These are phyloP conservation scores for Lymantria dispar DNA, from an alignment of 2,888 invertebrate species.

Conservation along the genomic window DNA sequence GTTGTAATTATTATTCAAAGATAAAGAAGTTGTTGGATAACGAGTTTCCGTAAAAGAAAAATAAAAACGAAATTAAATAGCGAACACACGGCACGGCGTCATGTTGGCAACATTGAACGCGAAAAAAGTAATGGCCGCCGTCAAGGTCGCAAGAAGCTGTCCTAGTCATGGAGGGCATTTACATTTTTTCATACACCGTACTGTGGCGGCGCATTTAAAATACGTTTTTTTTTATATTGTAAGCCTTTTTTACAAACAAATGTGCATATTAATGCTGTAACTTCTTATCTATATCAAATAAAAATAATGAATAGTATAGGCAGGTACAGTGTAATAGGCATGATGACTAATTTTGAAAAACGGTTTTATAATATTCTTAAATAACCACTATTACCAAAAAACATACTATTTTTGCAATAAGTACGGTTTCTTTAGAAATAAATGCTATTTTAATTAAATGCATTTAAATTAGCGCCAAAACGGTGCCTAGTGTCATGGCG, in stretches of 20 bases:
- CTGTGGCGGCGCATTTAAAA: conserved; percentile 51
- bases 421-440: too few species aligned
- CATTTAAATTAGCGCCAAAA: too few species aligned
- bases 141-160: conserved; percentile 80
- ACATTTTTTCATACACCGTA: conserved; percentile 68
- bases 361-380: too few species aligned
- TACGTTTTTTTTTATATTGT: conserved; percentile 25
- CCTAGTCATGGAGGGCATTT: conserved; percentile 79
- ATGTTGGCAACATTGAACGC: conserved; percentile 77
- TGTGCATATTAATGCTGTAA: neutral
- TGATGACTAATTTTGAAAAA: too few species aligned
- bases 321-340: too few species aligned
- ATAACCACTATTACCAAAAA: too few species aligned
- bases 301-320: too few species aligned
- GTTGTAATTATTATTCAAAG: conserved; percentile 26
- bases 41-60: conserved; percentile 59
- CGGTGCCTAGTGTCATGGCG: too few species aligned
- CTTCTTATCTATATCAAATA: too few species aligned
- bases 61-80: conserved; percentile 57
- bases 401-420: too few species aligned
- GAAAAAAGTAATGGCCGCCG: conserved; percentile 76
- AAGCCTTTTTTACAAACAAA: conserved; percentile 9
- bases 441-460: too few species aligned
- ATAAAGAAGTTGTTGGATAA: conserved; percentile 66
- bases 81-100: conserved; percentile 64